Evolutionary conservation across 2,113 vertebrate species (phyloP).

Genomic region (Thymallus thymallus): DNA sequence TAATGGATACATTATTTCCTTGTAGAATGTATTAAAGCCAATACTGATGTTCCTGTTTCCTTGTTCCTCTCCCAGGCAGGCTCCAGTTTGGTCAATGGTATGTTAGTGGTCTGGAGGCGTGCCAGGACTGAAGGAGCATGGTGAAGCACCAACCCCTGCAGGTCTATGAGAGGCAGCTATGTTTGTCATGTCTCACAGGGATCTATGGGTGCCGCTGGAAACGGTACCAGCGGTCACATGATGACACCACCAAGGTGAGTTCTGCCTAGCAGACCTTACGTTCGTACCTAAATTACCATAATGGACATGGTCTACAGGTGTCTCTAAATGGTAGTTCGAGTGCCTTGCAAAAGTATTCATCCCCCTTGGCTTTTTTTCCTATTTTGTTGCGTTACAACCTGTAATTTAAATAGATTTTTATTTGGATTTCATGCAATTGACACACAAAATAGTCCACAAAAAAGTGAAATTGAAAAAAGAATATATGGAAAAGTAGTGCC

Average conservation of each 20-base stretch:
- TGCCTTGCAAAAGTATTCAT: too few species aligned
- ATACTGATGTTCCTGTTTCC: background rate
- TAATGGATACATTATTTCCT: background rate
- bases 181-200: constrained; percentile 95
- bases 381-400: too few species aligned
- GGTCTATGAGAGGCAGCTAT: constrained; percentile 97
- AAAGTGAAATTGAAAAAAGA: too few species aligned
- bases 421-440: too few species aligned
- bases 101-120: constrained; percentile 69
- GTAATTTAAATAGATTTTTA: too few species aligned
- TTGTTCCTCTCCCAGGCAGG: constrained; percentile 54
- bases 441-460: too few species aligned
- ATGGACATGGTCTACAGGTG: background rate
- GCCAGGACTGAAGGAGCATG: constrained; percentile 86
- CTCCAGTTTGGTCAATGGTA: constrained; percentile 77
- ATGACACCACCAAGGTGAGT: constrained; percentile 92
- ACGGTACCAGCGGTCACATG: constrained; percentile 97
- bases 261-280: background rate
- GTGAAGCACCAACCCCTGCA: constrained; percentile 98
- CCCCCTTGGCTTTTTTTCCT: too few species aligned
- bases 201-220: constrained; percentile 99
- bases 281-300: background rate
- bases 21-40: background rate
- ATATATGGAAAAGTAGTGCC: too few species aligned
- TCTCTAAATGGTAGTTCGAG: too few species aligned